Conservation (phyloP, 2,113 vertebrate genomes). For the Chlorodrepanis virens region DNA sequence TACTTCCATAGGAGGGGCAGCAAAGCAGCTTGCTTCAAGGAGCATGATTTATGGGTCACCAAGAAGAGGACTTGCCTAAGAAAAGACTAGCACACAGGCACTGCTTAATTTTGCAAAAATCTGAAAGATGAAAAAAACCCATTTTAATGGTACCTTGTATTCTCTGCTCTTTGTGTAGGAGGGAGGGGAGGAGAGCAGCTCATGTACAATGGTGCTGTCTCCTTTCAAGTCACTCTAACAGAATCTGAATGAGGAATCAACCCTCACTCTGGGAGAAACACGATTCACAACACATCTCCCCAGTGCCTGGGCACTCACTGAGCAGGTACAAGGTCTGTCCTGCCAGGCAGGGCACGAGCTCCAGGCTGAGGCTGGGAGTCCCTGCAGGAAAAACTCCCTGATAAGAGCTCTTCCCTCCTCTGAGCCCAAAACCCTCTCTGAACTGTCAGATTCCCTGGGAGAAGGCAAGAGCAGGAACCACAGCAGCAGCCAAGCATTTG, state of each 20-base stretch:
- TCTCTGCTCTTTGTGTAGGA: background rate
- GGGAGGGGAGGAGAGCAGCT: background rate
- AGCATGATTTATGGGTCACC: background rate
- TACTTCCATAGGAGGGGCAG: background rate
- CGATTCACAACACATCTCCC: background rate
- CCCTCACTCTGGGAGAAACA: background rate
- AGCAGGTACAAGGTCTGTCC: background rate
- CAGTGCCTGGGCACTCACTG: fast-evolving
- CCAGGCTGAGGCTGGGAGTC: fast-evolving
- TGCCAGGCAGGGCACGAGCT: background rate
- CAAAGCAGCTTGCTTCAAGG: background rate
- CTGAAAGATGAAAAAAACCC: background rate
- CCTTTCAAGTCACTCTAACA: background rate
- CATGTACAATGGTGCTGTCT: fast-evolving
- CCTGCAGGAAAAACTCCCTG: background rate
- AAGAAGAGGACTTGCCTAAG: background rate
- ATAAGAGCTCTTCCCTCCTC: background rate
- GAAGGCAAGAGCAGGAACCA: background rate
- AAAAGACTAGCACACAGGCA: background rate
- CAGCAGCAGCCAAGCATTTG: background rate
- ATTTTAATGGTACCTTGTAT: background rate
- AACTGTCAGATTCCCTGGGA: background rate
- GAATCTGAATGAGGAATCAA: background rate
- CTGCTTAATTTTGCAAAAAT: background rate
- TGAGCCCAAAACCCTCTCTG: background rate